Conservation (phyloP, 2,113 vertebrate genomes). For the Leuciscus idus region DNA sequence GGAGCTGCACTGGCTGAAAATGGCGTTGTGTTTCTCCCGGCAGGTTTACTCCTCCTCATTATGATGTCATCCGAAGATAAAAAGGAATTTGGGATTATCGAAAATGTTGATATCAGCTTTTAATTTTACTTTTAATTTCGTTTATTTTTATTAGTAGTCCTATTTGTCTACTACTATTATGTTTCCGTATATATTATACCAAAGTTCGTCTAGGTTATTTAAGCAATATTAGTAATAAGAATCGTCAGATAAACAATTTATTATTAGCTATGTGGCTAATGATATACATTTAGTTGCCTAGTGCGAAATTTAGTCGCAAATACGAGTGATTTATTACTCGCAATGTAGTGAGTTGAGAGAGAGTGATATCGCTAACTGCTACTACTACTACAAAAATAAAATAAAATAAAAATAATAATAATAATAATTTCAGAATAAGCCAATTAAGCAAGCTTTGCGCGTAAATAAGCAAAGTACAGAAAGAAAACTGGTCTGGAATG, state of each 20-base stretch:
- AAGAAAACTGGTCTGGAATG: not conserved
- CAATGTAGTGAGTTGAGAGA: no score
- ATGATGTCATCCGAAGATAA: constrained; percentile 24
- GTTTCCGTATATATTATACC: no score
- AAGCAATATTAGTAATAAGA: not conserved
- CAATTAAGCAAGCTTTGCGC: not conserved
- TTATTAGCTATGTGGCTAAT: no score
- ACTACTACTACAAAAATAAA: not conserved
- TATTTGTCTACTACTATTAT: not conserved
- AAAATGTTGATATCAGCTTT: not conserved
- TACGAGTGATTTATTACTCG: no score
- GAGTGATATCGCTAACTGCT: no score
- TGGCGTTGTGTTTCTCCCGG: constrained; percentile 26
- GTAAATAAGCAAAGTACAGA: not conserved
- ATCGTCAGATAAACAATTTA: not conserved
- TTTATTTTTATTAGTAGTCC: not conserved
- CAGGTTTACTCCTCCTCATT: constrained; percentile 31
- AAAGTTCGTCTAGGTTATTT: not conserved
- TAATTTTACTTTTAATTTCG: not conserved
- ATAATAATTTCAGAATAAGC: not conserved
- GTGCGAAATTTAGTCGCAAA: no score
- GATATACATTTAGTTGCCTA: no score
- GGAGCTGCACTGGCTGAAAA: not conserved
- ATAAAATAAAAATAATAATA: not conserved
- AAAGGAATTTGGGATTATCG: not conserved